phyloP scores from a whole-genome alignment of 2,888 invertebrate genomes.

The Pseudeuparius sepicola region DNA sequence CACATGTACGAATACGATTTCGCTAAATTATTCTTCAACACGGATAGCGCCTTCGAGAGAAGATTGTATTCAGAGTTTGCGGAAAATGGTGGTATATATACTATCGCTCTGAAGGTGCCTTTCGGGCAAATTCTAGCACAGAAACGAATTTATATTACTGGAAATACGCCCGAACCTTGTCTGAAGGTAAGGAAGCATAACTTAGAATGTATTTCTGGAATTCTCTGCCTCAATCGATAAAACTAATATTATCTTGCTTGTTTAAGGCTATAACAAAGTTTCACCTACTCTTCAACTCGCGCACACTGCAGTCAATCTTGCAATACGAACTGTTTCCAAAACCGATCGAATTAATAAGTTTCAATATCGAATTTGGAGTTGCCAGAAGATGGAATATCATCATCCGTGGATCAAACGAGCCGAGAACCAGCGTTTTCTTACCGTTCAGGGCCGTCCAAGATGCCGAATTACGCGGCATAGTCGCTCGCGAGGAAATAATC shows the following conservation, averaged over 20 bases:
- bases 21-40: slow-evolving; percentile 31
- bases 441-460: too few species aligned
- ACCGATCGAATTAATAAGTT: slow-evolving; percentile 30
- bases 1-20: slow-evolving; percentile 15
- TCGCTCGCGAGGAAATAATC: too few species aligned
- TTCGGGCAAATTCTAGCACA: slow-evolving; percentile 28
- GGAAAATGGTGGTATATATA: slow-evolving; percentile 25
- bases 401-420: too few species aligned
- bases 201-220: not conserved
- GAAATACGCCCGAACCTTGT: slow-evolving; percentile 30
- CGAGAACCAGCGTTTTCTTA: too few species aligned
- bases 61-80: slow-evolving; percentile 29
- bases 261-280: slow-evolving; percentile 33
- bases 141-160: slow-evolving; percentile 28
- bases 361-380: slow-evolving; percentile 36
- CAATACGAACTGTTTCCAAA: slow-evolving; percentile 32
- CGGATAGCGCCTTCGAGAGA: slow-evolving; percentile 30
- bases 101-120: slow-evolving; percentile 28
- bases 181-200: slow-evolving; percentile 24
- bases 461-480: too few species aligned
- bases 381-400: slow-evolving; percentile 26
- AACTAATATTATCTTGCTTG: slow-evolving; percentile 4
- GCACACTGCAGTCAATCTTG: slow-evolving; percentile 26
- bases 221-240: not conserved
- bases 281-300: slow-evolving; percentile 27